Conservation (phyloP, 2,888 invertebrate genomes). For the Drosophila demipolita region DNA sequence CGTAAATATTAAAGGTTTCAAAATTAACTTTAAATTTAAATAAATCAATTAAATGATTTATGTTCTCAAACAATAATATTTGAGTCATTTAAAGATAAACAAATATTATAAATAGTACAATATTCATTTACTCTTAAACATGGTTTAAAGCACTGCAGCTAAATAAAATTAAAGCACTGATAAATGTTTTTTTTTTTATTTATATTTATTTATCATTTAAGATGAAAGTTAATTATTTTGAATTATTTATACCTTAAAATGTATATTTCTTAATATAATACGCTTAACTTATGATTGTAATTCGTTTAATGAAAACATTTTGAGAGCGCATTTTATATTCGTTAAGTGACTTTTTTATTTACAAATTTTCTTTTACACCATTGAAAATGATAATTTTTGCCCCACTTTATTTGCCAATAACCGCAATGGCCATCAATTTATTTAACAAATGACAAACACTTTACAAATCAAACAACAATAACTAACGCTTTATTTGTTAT, state of each 20-base stretch:
- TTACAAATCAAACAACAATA: conserved; percentile 79
- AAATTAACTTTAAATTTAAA: not conserved
- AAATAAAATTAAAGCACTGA: not conserved
- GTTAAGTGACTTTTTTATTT: not conserved
- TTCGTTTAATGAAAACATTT: not conserved
- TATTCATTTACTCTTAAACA: not conserved
- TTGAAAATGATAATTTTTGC: conserved; percentile 48
- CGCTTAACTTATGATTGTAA: not conserved
- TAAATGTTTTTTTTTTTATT: not conserved
- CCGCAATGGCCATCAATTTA: conserved; percentile 78
- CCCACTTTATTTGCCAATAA: conserved; percentile 63
- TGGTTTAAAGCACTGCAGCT: not conserved
- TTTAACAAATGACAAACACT: conserved; percentile 80
- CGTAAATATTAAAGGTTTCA: conserved; percentile 12
- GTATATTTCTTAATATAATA: no score
- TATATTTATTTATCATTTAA: not conserved
- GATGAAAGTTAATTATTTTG: not conserved
- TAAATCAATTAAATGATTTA: not conserved
- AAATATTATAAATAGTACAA: not conserved
- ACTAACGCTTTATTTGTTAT: conserved; percentile 71
- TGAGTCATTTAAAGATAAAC: not conserved
- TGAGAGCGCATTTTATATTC: conserved; percentile 5
- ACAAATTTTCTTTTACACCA: conserved; percentile 31
- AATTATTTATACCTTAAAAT: not conserved
- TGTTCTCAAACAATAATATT: not conserved